Evolutionary conservation across 2,888 invertebrate species (phyloP).

Genomic region (Diarsia dahlii): DNA sequence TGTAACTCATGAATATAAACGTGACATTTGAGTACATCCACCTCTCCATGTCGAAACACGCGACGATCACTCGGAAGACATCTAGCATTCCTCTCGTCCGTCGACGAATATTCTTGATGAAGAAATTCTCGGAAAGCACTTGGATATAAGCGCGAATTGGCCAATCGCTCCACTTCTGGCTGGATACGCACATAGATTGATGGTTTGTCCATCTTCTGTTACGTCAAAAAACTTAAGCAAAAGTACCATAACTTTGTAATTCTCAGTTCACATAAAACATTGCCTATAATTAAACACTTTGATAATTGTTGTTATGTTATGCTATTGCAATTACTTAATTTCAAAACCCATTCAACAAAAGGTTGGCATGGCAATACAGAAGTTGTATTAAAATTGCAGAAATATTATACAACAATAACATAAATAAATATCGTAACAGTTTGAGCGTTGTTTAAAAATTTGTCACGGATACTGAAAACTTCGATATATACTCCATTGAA

Average conservation of each 20-base stretch:
- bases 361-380: slow-evolving; percentile 9
- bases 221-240: slow-evolving; percentile 54
- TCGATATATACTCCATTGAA: slow-evolving; percentile 12
- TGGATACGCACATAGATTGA: slow-evolving; percentile 65
- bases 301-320: slow-evolving; percentile 38
- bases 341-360: slow-evolving; percentile 27
- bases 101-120: slow-evolving; percentile 51
- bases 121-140: slow-evolving; percentile 61
- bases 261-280: slow-evolving; percentile 46
- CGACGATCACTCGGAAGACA: slow-evolving; percentile 31
- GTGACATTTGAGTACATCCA: slow-evolving; percentile 29
- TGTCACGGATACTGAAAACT: slow-evolving; percentile 16
- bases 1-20: slow-evolving; percentile 13
- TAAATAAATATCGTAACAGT: slow-evolving; percentile 38
- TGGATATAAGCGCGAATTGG: slow-evolving; percentile 58
- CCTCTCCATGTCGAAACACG: slow-evolving; percentile 31
- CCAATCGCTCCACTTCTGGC: slow-evolving; percentile 66
- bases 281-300: slow-evolving; percentile 49
- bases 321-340: slow-evolving; percentile 30
- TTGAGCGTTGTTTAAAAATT: slow-evolving; percentile 46
- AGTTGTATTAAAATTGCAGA: slow-evolving; percentile 7
- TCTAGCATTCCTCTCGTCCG: slow-evolving; percentile 24
- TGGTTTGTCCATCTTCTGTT: slow-evolving; percentile 62
- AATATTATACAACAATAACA: slow-evolving; percentile 46
- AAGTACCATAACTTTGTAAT: slow-evolving; percentile 46